Base-by-base conservation (phyloP, 2,888 invertebrate species). In the Noctuana brunneofusca region DNA sequence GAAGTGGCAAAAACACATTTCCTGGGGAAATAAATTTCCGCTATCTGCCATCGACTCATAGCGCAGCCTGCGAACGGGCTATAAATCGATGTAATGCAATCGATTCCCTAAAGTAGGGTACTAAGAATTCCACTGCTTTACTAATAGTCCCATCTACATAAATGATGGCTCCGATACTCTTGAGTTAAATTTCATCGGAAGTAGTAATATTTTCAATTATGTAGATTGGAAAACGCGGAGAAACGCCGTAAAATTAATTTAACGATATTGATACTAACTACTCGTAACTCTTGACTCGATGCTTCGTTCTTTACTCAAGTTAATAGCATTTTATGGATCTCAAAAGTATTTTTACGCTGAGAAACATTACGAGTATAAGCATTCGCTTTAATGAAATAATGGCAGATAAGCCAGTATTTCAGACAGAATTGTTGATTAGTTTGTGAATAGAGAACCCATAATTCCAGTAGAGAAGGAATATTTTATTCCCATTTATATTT, bases 41-140 rank as follows among this genome's bases (percentile, higher is more conserved):
- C 32, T 46, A 46, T 46, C 46, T 22, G 8, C 46, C 20, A 30
- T 18, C 30, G 12, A 32, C 20, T 46, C 46, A 30, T n/a, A 14
- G 14, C 11, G 9, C 16, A 46, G n/a, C 20, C 16, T n/a, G 20
- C 46, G 6, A 30, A n/a, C 22, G 22, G 41, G 24, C 11, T 5
- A 55, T 43, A 55, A 55, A 55, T 43, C 43, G 41, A 55, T 43
- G 41, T 55, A 55, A 55, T 41, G 24, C 54, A 56, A 43, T 30
- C 46, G 27, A 20, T 56, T 46, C 32, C 18, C 32, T 56, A 32
- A 46, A 56, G 46, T 20, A 32, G 56, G 56, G 56, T 46, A 46
- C n/a, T 56, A 56, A 56, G 56, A 46, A 56, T 56, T 56, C 56
- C 18, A 56, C 46, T n/a, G 46, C 46, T 30, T 16, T 38, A 32